Conservation (phyloP, 1,140 invertebrate genomes). For the Euschistus heros region DNA sequence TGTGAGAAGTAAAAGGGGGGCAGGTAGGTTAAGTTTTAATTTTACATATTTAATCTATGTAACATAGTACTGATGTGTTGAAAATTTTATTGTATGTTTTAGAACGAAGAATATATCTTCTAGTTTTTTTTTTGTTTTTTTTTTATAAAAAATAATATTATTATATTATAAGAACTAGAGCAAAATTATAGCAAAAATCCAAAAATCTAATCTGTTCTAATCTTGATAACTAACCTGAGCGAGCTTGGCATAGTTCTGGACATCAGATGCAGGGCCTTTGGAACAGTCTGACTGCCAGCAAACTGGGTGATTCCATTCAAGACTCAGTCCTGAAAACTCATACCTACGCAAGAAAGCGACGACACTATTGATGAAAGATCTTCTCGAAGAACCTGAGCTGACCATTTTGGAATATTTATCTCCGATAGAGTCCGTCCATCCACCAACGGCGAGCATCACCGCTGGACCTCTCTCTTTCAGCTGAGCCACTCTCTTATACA, state of each 20-base stretch:
- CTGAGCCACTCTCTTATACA: constrained; percentile 47
- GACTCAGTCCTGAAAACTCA: constrained; percentile 68
- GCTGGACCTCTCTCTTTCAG: constrained; percentile 29
- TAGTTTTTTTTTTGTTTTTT: too few relatives aligned
- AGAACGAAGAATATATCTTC: too few relatives aligned
- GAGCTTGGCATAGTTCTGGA: constrained; percentile 62
- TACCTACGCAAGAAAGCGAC: constrained; percentile 57
- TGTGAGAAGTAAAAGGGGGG: too few relatives aligned
- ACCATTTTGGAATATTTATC: constrained; percentile 74
- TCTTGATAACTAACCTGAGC: constrained; percentile 47
- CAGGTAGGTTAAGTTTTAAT: too few relatives aligned
- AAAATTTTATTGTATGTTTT: too few relatives aligned
- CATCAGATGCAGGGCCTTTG: constrained; percentile 63
- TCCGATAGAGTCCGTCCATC: constrained; percentile 77
- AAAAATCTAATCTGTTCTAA: too few relatives aligned
- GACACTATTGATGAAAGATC: constrained; percentile 50
- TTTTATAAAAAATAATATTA: constrained; percentile 2
- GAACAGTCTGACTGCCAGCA: constrained; percentile 85
- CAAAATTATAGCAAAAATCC: too few relatives aligned
- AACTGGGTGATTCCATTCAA: constrained; percentile 86
- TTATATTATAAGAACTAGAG: too few relatives aligned
- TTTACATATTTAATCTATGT: too few relatives aligned
- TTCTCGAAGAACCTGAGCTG: constrained; percentile 46
- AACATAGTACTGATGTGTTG: too few relatives aligned
- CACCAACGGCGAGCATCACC: constrained; percentile 71